A percentile compares a stretch with the other conserved stretches of the same genome.
phyloP scores from a whole-genome alignment of 1,140 invertebrate species.

The Micrasema minimum region DNA sequence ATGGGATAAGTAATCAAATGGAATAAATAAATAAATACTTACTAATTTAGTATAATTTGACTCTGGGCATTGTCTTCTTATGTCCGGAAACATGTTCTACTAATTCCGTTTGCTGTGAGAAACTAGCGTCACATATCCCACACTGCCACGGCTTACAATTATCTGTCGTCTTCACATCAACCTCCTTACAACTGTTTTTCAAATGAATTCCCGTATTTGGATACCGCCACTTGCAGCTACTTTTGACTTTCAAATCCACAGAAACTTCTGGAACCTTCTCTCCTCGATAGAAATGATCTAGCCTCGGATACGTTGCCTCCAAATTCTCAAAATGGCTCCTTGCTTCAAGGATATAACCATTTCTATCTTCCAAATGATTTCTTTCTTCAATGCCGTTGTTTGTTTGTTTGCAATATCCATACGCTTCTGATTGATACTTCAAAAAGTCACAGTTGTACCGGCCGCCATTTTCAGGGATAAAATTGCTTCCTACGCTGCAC shows the following conservation, averaged over 20 bases:
- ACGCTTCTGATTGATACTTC: slow-evolving; percentile 42
- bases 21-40: slow-evolving; percentile 5
- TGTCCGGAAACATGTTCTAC: slow-evolving; percentile 45
- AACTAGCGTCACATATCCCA: slow-evolving; percentile 46
- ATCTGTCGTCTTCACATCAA: slow-evolving; percentile 34
- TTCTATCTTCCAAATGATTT: slow-evolving; percentile 34
- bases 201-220: slow-evolving; percentile 40
- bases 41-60: slow-evolving; percentile 52
- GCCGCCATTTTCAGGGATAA: slow-evolving; percentile 8
- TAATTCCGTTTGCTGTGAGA: slow-evolving; percentile 39
- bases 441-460: slow-evolving; percentile 35
- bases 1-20: too few species aligned
- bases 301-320: slow-evolving; percentile 6
- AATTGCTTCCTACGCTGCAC: slow-evolving; percentile 8
- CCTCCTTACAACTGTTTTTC: slow-evolving; percentile 50
- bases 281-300: slow-evolving; percentile 15
- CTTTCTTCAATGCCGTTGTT: slow-evolving; percentile 17
- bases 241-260: slow-evolving; percentile 25
- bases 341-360: neutral
- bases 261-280: slow-evolving; percentile 2
- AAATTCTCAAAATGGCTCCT: slow-evolving; percentile 20
- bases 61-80: slow-evolving; percentile 34
- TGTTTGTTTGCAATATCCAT: slow-evolving; percentile 27
- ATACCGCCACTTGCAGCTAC: slow-evolving; percentile 47
- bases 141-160: slow-evolving; percentile 50